A percentile compares a stretch with the other conserved stretches of the same genome.
These are phyloP conservation scores for Drosophila anomelani DNA, from an alignment of 2,888 invertebrate genomes.

Conservation along the genomic window DNA sequence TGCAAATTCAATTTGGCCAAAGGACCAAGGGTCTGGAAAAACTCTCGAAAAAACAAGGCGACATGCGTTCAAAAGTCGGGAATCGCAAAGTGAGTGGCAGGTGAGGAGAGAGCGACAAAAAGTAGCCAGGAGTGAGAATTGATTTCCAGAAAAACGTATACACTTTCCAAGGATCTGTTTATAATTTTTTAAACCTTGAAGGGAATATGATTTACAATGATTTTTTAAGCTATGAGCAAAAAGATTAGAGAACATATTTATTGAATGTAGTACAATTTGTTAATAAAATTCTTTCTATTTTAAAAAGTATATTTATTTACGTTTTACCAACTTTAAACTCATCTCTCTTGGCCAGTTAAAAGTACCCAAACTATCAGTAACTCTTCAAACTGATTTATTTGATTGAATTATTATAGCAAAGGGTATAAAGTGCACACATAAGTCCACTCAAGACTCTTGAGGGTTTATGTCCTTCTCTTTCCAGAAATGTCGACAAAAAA, in stretches of 20 bases:
- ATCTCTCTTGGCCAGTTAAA: neutral
- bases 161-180: neutral
- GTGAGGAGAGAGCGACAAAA: conserved; percentile 44
- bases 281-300: too few relatives aligned
- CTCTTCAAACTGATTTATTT: neutral
- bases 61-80: conserved; percentile 76
- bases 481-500: conserved; percentile 26
- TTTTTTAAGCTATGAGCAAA: too few relatives aligned
- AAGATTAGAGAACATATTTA: too few relatives aligned
- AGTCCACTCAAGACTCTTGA: neutral
- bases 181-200: neutral
- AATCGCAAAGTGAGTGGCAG: conserved; percentile 58
- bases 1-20: conserved; percentile 75
- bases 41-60: conserved; percentile 47
- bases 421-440: conserved; percentile 9
- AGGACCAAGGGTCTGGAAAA: conserved; percentile 36
- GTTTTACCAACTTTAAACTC: neutral
- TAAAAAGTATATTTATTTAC: neutral
- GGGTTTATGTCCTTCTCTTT: conserved; percentile 4
- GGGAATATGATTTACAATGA: neutral
- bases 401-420: conserved; percentile 4
- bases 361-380: neutral
- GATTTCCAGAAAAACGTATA: neutral
- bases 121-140: conserved; percentile 8
- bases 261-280: too few relatives aligned